Evolutionary conservation across 1,140 invertebrate genomes (phyloP), one percentile per base, ranked within the genome.

Genomic region (Zelostemma sp.): DNA sequence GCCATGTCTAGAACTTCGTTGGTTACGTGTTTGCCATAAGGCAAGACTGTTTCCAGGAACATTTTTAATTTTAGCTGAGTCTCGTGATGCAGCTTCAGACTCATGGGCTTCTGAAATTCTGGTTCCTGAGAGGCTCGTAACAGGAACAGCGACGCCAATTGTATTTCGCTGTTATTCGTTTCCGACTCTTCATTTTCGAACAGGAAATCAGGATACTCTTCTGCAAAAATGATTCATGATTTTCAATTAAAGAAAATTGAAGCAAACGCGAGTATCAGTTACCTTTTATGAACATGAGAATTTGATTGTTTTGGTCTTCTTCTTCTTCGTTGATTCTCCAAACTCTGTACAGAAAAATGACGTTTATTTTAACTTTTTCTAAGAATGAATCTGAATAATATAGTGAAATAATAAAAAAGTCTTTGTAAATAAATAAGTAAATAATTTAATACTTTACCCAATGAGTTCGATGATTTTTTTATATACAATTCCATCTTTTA

Each of bases 11-110:
- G 45, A 16, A 72, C 67, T 6, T 84, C 76, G 4, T 12, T 59
- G 0, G 80, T 82, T n/a, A 86, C 48, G 11, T 73, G 58, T 43
- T 74, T 77, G n/a, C 78, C 79, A 43, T 77, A 68, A 1, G 79
- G 76, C 8, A 85, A 70, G 3, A 80, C 18, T 1, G 63, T 68
- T 65, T 85, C 83, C 1, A 85, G 64, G 55, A 85, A 84, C n/a
- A 70, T 47, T 77, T 85, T 86, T 48, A 86, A 80, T 54, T 76
- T 77, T 5, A 83, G 45, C 68, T 86, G 83, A 0, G 75, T 78
- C 25, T 85, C 80, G 14, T 79, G 63, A 3, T 69, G 55, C 1
- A 85, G 41, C 19, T 75, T 80, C 0, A 55, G 54, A 40, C 79
- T 81, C 80, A 86, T 84, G 4, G 79, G 73, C 49, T 74, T 70